Evolutionary conservation across 37 sponge, comb jelly and placozoan species (phyloP).

Genomic region (Oscarella lobularis): DNA sequence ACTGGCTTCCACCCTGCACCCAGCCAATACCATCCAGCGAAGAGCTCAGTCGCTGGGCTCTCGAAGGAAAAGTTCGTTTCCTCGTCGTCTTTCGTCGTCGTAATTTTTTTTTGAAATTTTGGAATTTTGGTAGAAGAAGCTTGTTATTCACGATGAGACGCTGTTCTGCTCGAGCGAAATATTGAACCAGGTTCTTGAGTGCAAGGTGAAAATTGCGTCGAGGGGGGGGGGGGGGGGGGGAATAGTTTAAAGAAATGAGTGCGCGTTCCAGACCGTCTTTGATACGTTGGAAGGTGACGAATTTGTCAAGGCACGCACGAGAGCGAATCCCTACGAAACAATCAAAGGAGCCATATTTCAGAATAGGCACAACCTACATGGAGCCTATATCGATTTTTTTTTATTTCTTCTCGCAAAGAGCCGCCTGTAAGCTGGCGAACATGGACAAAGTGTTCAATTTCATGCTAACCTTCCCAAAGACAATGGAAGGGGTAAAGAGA

Average conservation of each 20-base stretch:
- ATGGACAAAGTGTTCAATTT: conserved; percentile 83
- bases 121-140: conserved; percentile 47
- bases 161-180: conserved; percentile 41
- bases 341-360: conserved; percentile 86
- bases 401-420: conserved; percentile 25
- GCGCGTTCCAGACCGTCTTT: conserved; percentile 46
- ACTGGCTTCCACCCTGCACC: conserved; percentile 30
- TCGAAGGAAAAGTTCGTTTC: conserved; percentile 20
- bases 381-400: conserved; percentile 1
- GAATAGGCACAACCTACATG: no score
- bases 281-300: conserved; percentile 56
- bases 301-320: conserved; percentile 65
- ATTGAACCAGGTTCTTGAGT: conserved; percentile 34
- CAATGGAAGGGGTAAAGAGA: not conserved
- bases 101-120: not conserved
- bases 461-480: conserved; percentile 43
- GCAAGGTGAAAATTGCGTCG: conserved; percentile 67
- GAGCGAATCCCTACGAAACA: conserved; percentile 90
- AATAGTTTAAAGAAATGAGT: not conserved
- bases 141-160: conserved; percentile 57
- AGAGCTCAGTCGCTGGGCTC: conserved; percentile 33
- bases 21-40: conserved; percentile 12
- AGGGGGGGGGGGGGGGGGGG: no score
- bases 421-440: conserved; percentile 98
- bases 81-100: not conserved